phyloP scores from a whole-genome alignment of 2,888 invertebrate species.

The Salpingus planirostris region DNA sequence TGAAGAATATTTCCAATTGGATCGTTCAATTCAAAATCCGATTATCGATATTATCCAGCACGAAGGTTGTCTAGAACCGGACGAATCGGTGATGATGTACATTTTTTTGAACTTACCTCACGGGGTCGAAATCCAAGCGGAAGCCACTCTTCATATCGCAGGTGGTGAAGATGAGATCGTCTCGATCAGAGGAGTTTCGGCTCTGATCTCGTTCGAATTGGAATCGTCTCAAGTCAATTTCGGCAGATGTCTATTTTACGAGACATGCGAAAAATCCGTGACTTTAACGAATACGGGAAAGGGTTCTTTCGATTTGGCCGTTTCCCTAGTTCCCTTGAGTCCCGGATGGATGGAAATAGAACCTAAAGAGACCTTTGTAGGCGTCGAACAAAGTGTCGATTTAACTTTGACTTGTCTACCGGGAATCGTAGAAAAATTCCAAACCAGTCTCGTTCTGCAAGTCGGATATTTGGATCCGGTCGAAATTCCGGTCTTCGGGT shows the following conservation, averaged over 20 bases:
- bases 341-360: constrained; percentile 43
- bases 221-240: constrained; percentile 39
- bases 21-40: too few relatives aligned
- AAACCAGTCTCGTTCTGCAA: constrained; percentile 5
- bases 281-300: constrained; percentile 45
- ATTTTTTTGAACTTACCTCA: too few relatives aligned
- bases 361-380: constrained; percentile 41
- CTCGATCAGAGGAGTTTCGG: constrained; percentile 45
- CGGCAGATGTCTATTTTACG: constrained; percentile 39
- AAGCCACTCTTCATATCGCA: constrained; percentile 46
- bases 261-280: constrained; percentile 26
- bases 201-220: constrained; percentile 45
- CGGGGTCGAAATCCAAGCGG: constrained; percentile 44
- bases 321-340: constrained; percentile 12
- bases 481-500: constrained; percentile 47
- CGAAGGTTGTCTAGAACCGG: constrained; percentile 45
- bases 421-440: constrained; percentile 47
- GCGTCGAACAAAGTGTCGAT: constrained; percentile 38
- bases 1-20: constrained; percentile 3
- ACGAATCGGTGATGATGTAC: constrained; percentile 42
- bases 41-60: constrained; percentile 42
- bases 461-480: constrained; percentile 46
- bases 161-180: constrained; percentile 50
- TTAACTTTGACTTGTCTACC: constrained; percentile 47
- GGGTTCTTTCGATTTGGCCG: background rate